Base-by-base conservation (phyloP, 2,113 vertebrate genomes). In the Calonectris borealis region DNA sequence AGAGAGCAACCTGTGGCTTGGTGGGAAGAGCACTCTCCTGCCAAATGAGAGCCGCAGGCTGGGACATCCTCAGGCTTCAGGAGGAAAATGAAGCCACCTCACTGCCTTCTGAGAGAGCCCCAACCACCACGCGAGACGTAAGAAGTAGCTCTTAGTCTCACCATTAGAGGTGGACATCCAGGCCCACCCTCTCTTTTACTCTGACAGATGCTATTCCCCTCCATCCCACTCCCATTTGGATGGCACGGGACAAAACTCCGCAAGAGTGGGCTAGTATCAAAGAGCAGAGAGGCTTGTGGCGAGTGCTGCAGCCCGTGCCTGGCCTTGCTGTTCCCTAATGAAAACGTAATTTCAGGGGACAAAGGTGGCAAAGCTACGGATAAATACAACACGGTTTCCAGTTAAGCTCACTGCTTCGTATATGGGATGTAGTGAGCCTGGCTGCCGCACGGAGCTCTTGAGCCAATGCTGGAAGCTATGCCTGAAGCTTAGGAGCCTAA, bases 71-170 rank as follows among this genome's bases (percentile, higher is more conserved):
- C 34, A 9, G 31, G 65, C 38, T 90, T 57, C 55, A 48, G 73
- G 36, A 82, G 27, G 11, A 38, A 58, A 82, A 76, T 6, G 2
- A 79, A 46, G 20, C 13, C 34, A 8, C 7, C 36, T 88, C 51
- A 31, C 21, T 58, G 44, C 27, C 58, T 75, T 42, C 57, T 20
- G 16, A 4, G 27, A 71, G 42, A 88, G 8, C 61, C 46, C 40
- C 15, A 21, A 11, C 8, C 22, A 10, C 58, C 7, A 1, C 0
- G 0, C 18, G 11, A 25, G 25, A 54, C 14, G 16, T 8, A 26
- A 48, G 70, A 75, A 61, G 42, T 12, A 44, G 20, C 5, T 70
- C 34, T 46, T 54, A 27, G 15, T 16, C 44, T 36, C 40, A 32
- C 49, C 19, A 13, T 16, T 40, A 29, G 34, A 29, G 18, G 11